Evolutionary conservation across 2,113 vertebrate genomes (phyloP).

Genomic region (Gallinago paraguaiae): DNA sequence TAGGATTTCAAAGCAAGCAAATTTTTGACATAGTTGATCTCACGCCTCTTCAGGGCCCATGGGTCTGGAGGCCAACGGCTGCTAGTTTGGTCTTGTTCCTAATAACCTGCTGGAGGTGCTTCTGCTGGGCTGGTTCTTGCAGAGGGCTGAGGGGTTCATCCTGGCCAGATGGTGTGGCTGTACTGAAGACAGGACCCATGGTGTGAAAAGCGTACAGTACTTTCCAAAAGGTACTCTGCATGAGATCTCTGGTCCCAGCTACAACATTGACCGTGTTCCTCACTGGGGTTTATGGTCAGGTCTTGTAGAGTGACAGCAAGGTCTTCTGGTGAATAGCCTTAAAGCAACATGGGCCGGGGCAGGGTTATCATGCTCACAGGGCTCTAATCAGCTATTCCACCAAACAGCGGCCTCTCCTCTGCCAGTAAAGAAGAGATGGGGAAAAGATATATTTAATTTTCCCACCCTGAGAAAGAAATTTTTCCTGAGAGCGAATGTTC

Average conservation of each 20-base stretch:
- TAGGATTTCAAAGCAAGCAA: slow-evolving; percentile 34
- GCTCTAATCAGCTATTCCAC: neutral
- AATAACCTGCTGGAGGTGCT: neutral
- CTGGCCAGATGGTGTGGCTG: rapidly evolving
- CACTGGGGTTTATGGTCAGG: neutral
- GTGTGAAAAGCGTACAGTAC: rapidly evolving
- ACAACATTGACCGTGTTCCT: rapidly evolving
- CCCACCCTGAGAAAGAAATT: neutral
- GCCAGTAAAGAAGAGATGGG: neutral
- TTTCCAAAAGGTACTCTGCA: neutral
- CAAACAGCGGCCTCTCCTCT: neutral
- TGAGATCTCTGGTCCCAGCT: neutral
- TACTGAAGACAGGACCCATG: neutral
- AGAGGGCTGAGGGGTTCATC: neutral
- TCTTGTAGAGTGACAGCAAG: neutral
- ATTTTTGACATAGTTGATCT: slow-evolving; percentile 27
- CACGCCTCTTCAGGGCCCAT: neutral
- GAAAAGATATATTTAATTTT: neutral
- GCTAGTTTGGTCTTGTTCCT: slow-evolving; percentile 21
- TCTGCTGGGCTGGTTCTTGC: neutral
- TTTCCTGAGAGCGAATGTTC: neutral
- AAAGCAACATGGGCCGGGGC: neutral
- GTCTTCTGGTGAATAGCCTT: neutral
- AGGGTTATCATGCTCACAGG: neutral
- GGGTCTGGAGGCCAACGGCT: neutral